A percentile compares a stretch with the other conserved stretches of the same genome.
Evolutionary conservation across 2,797 vertebrate species (phyloP).

Genomic region (Periophthalmus magnuspinnatus): DNA sequence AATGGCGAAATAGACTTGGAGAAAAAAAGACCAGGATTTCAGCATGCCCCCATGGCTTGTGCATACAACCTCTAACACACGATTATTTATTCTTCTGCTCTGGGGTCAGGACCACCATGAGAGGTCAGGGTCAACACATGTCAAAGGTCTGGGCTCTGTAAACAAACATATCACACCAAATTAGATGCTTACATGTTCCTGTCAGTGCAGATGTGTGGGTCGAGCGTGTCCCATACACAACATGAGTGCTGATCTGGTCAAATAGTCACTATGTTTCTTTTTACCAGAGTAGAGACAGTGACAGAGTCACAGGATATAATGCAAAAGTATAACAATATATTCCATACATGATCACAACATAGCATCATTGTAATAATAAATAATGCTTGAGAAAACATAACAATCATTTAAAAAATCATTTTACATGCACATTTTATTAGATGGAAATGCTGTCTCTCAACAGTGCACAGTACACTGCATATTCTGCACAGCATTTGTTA

Average conservation of each 20-base stretch:
- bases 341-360: too few species aligned
- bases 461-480: not conserved
- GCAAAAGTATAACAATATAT: too few species aligned
- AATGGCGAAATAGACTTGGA: not conserved
- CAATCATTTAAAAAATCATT: not conserved
- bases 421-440: not conserved
- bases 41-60: constrained; percentile 21
- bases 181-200: not conserved
- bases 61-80: not conserved
- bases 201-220: not conserved
- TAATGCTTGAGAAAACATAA: not conserved
- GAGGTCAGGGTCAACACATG: not conserved
- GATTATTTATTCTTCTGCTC: constrained; percentile 13
- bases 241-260: not conserved
- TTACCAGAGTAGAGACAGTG: not conserved
- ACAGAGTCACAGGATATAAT: not conserved
- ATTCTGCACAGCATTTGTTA: too few species aligned
- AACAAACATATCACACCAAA: constrained; percentile 10
- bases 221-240: not conserved
- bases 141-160: constrained; percentile 4
- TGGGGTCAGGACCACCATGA: constrained; percentile 9
- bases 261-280: not conserved
- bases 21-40: not conserved
- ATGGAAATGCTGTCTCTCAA: not conserved
- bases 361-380: too few species aligned